A percentile compares a stretch with the other conserved stretches of the same genome.
phyloP scores from a whole-genome alignment of 1,140 invertebrate genomes.

The Venustaconcha ellipsiformis region DNA sequence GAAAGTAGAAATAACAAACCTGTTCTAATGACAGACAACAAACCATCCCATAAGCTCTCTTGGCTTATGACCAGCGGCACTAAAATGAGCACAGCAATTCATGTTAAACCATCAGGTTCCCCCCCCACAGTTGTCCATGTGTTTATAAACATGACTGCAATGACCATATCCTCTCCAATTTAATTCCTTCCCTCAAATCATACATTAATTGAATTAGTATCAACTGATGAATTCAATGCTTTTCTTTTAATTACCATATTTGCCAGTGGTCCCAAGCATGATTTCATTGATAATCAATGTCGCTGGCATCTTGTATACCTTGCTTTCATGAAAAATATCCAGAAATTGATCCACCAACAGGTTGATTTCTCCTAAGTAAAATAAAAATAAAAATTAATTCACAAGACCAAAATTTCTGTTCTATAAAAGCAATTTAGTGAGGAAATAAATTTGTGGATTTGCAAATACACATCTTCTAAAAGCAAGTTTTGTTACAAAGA shows the following conservation, averaged over 20 bases:
- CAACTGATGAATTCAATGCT: neutral
- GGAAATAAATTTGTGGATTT: too few species aligned
- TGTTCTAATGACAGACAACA: too few species aligned
- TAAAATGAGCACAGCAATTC: neutral
- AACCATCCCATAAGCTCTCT: too few species aligned
- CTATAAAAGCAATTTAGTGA: too few species aligned
- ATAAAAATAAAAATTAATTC: neutral
- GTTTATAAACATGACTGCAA: neutral
- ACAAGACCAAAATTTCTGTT: neutral
- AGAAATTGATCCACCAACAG: slow-evolving; percentile 53
- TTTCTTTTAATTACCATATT: slow-evolving; percentile 10
- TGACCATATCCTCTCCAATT: neutral
- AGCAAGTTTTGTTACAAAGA: too few species aligned
- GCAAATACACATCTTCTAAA: too few species aligned
- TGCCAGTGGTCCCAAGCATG: slow-evolving; percentile 41
- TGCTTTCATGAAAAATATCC: slow-evolving; percentile 50
- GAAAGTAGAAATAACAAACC: too few species aligned
- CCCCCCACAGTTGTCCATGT: neutral
- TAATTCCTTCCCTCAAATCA: neutral
- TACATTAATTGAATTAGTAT: too few species aligned
- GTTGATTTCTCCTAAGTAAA: slow-evolving; percentile 38
- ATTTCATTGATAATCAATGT: slow-evolving; percentile 56
- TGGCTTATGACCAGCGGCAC: too few species aligned
- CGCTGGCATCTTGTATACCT: slow-evolving; percentile 46
- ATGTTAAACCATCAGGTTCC: neutral